These are phyloP conservation scores for Oryzias dopingdopingensis DNA, from an alignment of 2,797 vertebrate genomes.

Conservation along the genomic window DNA sequence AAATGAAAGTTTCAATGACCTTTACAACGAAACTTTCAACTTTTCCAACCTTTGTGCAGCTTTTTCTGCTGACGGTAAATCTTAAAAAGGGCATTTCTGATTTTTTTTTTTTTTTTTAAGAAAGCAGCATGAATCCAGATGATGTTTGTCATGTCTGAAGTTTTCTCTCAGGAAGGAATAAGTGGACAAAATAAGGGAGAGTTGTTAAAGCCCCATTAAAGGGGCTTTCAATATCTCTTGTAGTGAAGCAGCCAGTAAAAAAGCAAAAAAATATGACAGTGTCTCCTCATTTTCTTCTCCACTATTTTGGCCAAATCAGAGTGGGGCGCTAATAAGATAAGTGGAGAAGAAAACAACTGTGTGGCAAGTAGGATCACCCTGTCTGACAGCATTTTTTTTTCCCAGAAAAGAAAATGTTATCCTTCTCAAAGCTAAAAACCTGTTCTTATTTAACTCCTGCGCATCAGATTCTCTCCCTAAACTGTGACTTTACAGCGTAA, in stretches of 20 bases:
- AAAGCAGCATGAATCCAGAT: constrained; percentile 38
- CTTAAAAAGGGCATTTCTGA: constrained; percentile 8
- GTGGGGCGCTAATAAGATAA: constrained; percentile 63
- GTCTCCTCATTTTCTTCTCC: constrained; percentile 58
- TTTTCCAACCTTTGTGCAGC: background rate
- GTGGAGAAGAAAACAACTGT: constrained; percentile 58
- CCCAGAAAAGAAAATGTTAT: too few species aligned
- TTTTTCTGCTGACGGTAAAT: background rate
- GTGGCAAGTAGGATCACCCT: constrained; percentile 50
- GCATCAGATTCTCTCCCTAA: too few species aligned
- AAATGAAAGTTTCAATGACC: constrained; percentile 4
- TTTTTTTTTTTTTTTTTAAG: constrained; percentile 21
- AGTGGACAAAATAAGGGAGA: constrained; percentile 60
- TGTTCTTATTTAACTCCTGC: constrained; percentile 26
- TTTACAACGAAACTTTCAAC: constrained; percentile 9
- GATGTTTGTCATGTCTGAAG: constrained; percentile 35
- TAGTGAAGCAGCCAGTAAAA: constrained; percentile 52
- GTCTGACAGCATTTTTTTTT: constrained; percentile 57
- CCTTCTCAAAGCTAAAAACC: constrained; percentile 38
- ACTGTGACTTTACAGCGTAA: constrained; percentile 1
- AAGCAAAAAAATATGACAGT: constrained; percentile 50
- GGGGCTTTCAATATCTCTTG: constrained; percentile 69
- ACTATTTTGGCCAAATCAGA: constrained; percentile 61
- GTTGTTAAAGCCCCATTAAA: constrained; percentile 63
- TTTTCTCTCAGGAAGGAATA: constrained; percentile 56